phyloP scores from a whole-genome alignment of 2,797 vertebrate genomes.

The Astyanax mexicanus region DNA sequence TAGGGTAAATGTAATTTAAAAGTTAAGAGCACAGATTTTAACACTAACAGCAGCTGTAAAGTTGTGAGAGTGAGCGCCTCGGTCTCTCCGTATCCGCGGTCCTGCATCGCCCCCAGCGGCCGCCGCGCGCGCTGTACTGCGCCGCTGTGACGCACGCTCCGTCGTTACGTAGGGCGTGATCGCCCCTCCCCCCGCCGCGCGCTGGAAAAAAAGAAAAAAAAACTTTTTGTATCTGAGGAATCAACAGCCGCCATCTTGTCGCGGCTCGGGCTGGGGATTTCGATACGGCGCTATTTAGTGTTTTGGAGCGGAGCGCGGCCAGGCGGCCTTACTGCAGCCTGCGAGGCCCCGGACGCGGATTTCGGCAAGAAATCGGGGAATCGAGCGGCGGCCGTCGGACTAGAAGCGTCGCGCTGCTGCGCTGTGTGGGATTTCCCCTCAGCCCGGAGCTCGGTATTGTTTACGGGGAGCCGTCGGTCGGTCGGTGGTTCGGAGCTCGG shows the following conservation, averaged over 20 bases:
- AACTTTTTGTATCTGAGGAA: slow-evolving; percentile 91
- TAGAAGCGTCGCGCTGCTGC: slow-evolving; percentile 72
- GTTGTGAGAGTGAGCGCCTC: too few species aligned
- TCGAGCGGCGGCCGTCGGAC: slow-evolving; percentile 75
- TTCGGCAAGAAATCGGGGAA: slow-evolving; percentile 73
- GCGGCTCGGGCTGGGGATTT: slow-evolving; percentile 78
- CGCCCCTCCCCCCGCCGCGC: slow-evolving; percentile 80
- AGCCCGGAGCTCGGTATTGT: slow-evolving; percentile 77
- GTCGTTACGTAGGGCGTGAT: slow-evolving; percentile 78
- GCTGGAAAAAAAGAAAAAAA: slow-evolving; percentile 84
- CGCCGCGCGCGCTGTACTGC: rapidly evolving
- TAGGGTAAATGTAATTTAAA: too few species aligned
- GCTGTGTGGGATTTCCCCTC: slow-evolving; percentile 82
- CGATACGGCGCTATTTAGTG: slow-evolving; percentile 77
- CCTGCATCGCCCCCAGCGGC: slow-evolving; percentile 66
- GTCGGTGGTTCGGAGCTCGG: slow-evolving; percentile 12
- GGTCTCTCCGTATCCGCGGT: slow-evolving; percentile 30
- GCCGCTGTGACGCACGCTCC: slow-evolving; percentile 49
- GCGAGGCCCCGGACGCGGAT: slow-evolving; percentile 70
- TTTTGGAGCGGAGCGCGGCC: slow-evolving; percentile 66
- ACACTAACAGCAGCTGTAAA: too few species aligned
- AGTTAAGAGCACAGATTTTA: too few species aligned
- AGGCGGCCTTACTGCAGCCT: slow-evolving; percentile 66
- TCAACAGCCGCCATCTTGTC: slow-evolving; percentile 99
- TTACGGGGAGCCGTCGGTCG: slow-evolving; percentile 77